phyloP scores from a whole-genome alignment of 2,888 invertebrate genomes.

The Camptogramma bilineatum region DNA sequence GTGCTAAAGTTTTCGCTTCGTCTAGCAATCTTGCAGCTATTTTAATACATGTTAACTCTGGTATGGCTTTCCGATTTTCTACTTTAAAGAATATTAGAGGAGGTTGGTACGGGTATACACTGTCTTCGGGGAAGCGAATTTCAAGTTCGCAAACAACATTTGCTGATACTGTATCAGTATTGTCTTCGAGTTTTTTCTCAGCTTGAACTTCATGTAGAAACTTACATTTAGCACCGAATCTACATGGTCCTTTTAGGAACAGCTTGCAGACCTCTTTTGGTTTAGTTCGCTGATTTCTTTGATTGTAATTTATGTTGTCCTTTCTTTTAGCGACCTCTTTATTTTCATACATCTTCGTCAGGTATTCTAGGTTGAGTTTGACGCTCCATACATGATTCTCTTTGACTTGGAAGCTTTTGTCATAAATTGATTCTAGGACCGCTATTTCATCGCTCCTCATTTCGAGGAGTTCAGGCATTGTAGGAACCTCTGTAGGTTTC shows the following conservation, averaged over 20 bases:
- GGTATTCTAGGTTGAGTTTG: conserved; percentile 88
- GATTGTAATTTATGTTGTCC: conserved; percentile 70
- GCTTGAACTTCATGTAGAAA: conserved; percentile 88
- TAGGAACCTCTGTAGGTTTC: conserved; percentile 71
- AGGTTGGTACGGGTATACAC: conserved; percentile 90
- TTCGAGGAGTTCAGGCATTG: conserved; percentile 85
- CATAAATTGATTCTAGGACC: conserved; percentile 92
- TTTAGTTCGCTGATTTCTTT: conserved; percentile 72
- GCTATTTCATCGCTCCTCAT: conserved; percentile 90
- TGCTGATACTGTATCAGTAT: conserved; percentile 59
- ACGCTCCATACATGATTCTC: conserved; percentile 91
- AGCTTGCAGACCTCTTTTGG: conserved; percentile 87
- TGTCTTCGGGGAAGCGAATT: conserved; percentile 89
- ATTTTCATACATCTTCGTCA: conserved; percentile 84
- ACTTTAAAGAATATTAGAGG: conserved; percentile 90
- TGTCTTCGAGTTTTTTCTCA: conserved; percentile 54
- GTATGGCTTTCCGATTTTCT: conserved; percentile 85
- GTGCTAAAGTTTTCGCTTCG: conserved; percentile 88
- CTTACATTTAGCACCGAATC: conserved; percentile 90
- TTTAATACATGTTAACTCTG: conserved; percentile 87
- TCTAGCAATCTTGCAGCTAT: conserved; percentile 88
- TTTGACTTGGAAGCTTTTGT: conserved; percentile 88
- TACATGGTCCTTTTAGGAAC: conserved; percentile 88
- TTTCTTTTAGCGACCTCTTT: conserved; percentile 77
- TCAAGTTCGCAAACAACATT: conserved; percentile 88